These are phyloP conservation scores for Sylvicola fuscatus DNA, from an alignment of 2,888 invertebrate genomes.

Conservation along the genomic window DNA sequence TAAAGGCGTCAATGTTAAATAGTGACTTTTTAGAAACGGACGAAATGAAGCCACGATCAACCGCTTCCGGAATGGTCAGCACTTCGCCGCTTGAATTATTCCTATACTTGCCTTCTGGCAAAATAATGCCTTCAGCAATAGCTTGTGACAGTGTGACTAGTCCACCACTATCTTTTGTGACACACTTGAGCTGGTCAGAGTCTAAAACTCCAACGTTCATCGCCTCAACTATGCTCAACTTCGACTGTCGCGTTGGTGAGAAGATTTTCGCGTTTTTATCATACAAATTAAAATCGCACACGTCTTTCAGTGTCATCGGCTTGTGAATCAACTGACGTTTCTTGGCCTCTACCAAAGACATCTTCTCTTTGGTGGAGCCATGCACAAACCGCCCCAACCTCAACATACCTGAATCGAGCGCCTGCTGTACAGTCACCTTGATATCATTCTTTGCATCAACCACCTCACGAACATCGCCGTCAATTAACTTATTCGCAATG, in stretches of 20 bases:
- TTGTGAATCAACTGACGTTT: constrained; percentile 60
- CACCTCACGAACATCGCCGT: constrained; percentile 61
- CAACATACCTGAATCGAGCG: constrained; percentile 55
- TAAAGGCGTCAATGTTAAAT: constrained; percentile 82
- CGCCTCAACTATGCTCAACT: constrained; percentile 64
- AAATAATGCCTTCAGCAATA: constrained; percentile 56
- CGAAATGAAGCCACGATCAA: constrained; percentile 70
- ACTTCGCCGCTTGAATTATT: constrained; percentile 53
- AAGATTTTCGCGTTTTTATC: constrained; percentile 55
- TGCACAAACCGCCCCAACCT: constrained; percentile 68
- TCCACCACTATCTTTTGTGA: constrained; percentile 61
- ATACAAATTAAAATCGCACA: constrained; percentile 58
- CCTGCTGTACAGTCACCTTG: constrained; percentile 65
- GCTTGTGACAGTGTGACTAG: constrained; percentile 72
- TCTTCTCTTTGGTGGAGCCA: constrained; percentile 47
- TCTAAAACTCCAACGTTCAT: constrained; percentile 75
- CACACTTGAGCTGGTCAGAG: constrained; percentile 60
- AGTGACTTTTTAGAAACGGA: constrained; percentile 74
- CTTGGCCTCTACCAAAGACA: constrained; percentile 67
- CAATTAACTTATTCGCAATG: constrained; percentile 53
- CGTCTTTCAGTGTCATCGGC: constrained; percentile 83
- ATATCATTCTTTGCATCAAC: constrained; percentile 60
- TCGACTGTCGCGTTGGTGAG: constrained; percentile 58
- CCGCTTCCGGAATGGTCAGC: constrained; percentile 66
- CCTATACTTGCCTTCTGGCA: constrained; percentile 49